Evolutionary conservation across 2,888 invertebrate species (phyloP).

Genomic region (Drosophila mimetica): DNA sequence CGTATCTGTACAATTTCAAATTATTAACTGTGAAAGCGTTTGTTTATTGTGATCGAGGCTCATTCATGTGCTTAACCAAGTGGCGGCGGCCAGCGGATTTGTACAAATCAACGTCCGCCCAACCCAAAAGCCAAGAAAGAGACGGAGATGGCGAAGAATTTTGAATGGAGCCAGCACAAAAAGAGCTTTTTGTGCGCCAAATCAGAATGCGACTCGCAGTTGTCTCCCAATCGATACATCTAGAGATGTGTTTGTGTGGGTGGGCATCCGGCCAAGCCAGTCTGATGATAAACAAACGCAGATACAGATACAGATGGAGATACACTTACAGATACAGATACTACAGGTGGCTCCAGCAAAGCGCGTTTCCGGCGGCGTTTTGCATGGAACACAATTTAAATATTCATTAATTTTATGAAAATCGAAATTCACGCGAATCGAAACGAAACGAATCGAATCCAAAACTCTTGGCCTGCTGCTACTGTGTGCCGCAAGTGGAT

Average conservation of each 20-base stretch:
- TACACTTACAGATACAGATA: slow-evolving; percentile 38
- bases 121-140: slow-evolving; percentile 8
- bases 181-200: slow-evolving; percentile 27
- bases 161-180: slow-evolving; percentile 38
- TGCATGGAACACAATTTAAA: slow-evolving; percentile 73
- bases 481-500: slow-evolving; percentile 49
- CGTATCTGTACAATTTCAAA: slow-evolving; percentile 65
- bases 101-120: slow-evolving; percentile 15
- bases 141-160: slow-evolving; percentile 8
- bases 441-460: slow-evolving; percentile 21
- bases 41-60: slow-evolving; percentile 63
- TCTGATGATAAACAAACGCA: slow-evolving; percentile 40
- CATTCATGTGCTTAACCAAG: slow-evolving; percentile 43
- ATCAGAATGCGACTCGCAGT: slow-evolving; percentile 35
- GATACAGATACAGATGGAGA: slow-evolving; percentile 32
- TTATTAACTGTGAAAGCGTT: slow-evolving; percentile 70
- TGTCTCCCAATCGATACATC: slow-evolving; percentile 36
- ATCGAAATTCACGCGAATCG: slow-evolving; percentile 65
- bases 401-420: slow-evolving; percentile 75
- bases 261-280: slow-evolving; percentile 60
- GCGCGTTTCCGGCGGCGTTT: slow-evolving; percentile 75
- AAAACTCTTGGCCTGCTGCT: slow-evolving; percentile 41
- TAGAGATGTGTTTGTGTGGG: slow-evolving; percentile 38
- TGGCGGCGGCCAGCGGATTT: slow-evolving; percentile 29
- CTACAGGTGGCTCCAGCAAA: slow-evolving; percentile 63